phyloP scores from a whole-genome alignment of 2,113 vertebrate species.

The Ctenomys sociabilis region DNA sequence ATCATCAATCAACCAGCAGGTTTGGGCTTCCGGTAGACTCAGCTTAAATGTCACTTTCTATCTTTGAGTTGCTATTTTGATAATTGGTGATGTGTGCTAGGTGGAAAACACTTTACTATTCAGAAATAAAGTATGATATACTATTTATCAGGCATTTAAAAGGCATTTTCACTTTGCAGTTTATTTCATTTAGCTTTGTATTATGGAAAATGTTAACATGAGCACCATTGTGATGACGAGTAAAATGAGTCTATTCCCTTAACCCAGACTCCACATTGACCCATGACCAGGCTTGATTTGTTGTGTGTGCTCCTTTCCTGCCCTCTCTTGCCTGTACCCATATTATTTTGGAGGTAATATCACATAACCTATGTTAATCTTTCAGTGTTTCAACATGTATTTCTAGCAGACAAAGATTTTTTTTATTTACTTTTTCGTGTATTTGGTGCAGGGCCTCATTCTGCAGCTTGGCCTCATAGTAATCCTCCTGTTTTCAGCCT shows the following conservation, averaged over 20 bases:
- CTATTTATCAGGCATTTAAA: constrained; percentile 38
- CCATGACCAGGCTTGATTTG: background rate
- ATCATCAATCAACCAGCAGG: constrained; percentile 66
- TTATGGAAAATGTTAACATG: constrained; percentile 17
- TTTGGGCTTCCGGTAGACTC: constrained; percentile 59
- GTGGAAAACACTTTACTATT: constrained; percentile 64
- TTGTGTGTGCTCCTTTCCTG: too few species aligned
- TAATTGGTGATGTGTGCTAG: constrained; percentile 20
- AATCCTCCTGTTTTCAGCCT: too few species aligned
- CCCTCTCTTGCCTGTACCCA: background rate
- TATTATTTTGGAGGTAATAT: constrained; percentile 35
- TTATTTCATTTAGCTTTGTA: constrained; percentile 58
- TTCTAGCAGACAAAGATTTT: constrained; percentile 2
- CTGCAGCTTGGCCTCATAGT: too few species aligned
- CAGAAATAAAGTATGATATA: constrained; percentile 63
- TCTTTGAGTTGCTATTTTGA: constrained; percentile 70
- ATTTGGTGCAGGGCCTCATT: too few species aligned
- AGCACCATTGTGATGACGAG: background rate
- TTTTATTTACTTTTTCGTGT: background rate
- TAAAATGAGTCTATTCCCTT: background rate
- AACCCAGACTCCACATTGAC: background rate
- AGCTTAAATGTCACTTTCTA: constrained; percentile 73
- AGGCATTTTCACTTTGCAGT: constrained; percentile 38
- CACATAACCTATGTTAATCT: background rate
- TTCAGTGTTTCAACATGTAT: background rate